Percentiles rank a stretch among this genome's conserved stretches.
Conservation (phyloP, 2,797 vertebrate species). For the Halcyon smyrnensis region DNA sequence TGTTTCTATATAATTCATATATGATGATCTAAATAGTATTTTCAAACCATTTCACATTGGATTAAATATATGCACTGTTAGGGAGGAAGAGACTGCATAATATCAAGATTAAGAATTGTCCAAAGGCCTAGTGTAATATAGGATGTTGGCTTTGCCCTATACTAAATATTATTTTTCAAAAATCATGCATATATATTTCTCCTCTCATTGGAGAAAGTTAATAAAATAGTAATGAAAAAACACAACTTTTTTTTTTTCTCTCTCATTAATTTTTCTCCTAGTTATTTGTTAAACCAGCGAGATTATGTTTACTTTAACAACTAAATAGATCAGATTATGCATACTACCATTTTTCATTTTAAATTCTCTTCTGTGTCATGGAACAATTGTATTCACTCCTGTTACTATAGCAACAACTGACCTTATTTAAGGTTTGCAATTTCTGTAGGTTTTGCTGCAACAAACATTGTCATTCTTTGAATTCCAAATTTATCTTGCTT, state of each 20-base stretch:
- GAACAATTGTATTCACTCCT: not conserved
- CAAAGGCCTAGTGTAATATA: not conserved
- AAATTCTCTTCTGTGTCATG: not conserved
- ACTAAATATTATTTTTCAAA: not conserved
- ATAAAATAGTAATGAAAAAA: not conserved
- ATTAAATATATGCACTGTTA: not conserved
- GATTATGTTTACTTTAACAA: not conserved
- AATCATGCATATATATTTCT: not conserved
- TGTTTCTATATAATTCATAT: not conserved
- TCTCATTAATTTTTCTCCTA: not conserved
- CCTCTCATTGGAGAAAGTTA: not conserved
- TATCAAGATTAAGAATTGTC: not conserved
- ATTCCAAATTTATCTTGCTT: not conserved
- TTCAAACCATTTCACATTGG: not conserved
- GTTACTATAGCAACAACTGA: conserved; percentile 6
- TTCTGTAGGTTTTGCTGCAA: not conserved
- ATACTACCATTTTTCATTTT: not conserved
- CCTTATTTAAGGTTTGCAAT: not conserved
- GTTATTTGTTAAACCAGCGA: not conserved
- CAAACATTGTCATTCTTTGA: not conserved
- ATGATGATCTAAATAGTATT: not conserved
- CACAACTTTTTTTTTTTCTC: not conserved
- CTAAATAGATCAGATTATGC: not conserved
- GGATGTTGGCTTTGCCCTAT: not conserved
- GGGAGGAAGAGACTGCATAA: not conserved